Percentiles rank a stretch among this genome's conserved stretches.
phyloP scores from a whole-genome alignment of 2,888 invertebrate genomes.

The Microdon myrmicae region DNA sequence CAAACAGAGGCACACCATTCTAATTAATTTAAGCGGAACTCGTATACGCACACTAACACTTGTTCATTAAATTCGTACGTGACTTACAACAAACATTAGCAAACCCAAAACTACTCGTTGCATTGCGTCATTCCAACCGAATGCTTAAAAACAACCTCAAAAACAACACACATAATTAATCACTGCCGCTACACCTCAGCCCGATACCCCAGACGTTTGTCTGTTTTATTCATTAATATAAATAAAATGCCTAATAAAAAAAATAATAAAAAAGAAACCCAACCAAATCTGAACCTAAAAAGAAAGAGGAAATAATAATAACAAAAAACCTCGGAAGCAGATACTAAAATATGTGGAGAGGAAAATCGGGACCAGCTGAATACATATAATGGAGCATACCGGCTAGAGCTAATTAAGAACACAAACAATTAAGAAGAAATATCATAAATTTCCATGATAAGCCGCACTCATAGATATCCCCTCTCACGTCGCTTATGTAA shows the following conservation, averaged over 20 bases:
- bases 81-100: slow-evolving; percentile 7
- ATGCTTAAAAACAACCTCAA: background rate
- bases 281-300: too few relatives aligned
- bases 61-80: slow-evolving; percentile 8
- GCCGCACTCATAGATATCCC: slow-evolving; percentile 22
- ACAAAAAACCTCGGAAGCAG: slow-evolving; percentile 19
- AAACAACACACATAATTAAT: slow-evolving; percentile 4
- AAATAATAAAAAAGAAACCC: too few relatives aligned
- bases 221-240: slow-evolving; percentile 33
- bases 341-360: slow-evolving; percentile 2
- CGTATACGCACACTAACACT: too few relatives aligned
- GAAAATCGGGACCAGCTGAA: slow-evolving; percentile 16
- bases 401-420: slow-evolving; percentile 44
- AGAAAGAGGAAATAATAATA: too few relatives aligned
- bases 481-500: background rate
- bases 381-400: slow-evolving; percentile 6
- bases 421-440: slow-evolving; percentile 53
- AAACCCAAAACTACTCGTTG: background rate
- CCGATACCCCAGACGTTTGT: slow-evolving; percentile 4
- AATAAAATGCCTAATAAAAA: too few relatives aligned
- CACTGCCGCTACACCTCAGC: background rate
- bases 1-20: background rate
- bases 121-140: background rate
- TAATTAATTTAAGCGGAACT: slow-evolving; percentile 1
- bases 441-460: slow-evolving; percentile 46